phyloP scores from a whole-genome alignment of 2,113 vertebrate genomes.

The Scortum barcoo region DNA sequence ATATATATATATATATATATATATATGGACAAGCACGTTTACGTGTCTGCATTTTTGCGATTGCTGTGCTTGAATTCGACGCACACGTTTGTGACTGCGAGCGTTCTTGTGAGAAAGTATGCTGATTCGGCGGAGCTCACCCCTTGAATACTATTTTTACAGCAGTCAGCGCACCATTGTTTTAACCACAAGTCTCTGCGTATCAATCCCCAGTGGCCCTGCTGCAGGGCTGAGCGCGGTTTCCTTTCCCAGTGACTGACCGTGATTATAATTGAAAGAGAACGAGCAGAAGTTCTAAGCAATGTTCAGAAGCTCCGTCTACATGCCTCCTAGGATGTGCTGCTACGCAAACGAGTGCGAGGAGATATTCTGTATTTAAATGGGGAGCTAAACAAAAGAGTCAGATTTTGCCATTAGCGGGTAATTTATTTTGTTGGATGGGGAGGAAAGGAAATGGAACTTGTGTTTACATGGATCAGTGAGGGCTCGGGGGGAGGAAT shows the following conservation, averaged over 20 bases:
- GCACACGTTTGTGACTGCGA: slow-evolving; percentile 16
- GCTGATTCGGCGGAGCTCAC: slow-evolving; percentile 54
- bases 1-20: neutral
- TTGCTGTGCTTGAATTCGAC: neutral
- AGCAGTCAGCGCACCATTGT: slow-evolving; percentile 74
- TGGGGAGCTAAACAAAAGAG: slow-evolving; percentile 11
- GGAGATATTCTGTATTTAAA: slow-evolving; percentile 49
- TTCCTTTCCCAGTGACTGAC: slow-evolving; percentile 76
- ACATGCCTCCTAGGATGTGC: slow-evolving; percentile 52
- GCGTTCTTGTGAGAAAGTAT: slow-evolving; percentile 68
- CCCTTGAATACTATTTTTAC: slow-evolving; percentile 75
- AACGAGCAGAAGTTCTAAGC: slow-evolving; percentile 74
- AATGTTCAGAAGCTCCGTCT: slow-evolving; percentile 58
- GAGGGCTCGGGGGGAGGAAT: neutral
- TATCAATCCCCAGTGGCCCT: slow-evolving; percentile 70
- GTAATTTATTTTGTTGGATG: slow-evolving; percentile 13
- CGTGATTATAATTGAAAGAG: slow-evolving; percentile 76
- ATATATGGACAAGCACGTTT: too few relatives aligned
- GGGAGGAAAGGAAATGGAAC: neutral
- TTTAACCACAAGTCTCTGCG: slow-evolving; percentile 77
- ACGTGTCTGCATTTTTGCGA: slow-evolving; percentile 8
- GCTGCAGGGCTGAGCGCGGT: slow-evolving; percentile 60
- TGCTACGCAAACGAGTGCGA: slow-evolving; percentile 26
- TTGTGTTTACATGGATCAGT: neutral
- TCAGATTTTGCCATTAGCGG: neutral